Percentiles rank a stretch among this genome's conserved stretches.
Evolutionary conservation across 2,888 invertebrate species (phyloP).

Genomic region (Sceliomorpha sp.): DNA sequence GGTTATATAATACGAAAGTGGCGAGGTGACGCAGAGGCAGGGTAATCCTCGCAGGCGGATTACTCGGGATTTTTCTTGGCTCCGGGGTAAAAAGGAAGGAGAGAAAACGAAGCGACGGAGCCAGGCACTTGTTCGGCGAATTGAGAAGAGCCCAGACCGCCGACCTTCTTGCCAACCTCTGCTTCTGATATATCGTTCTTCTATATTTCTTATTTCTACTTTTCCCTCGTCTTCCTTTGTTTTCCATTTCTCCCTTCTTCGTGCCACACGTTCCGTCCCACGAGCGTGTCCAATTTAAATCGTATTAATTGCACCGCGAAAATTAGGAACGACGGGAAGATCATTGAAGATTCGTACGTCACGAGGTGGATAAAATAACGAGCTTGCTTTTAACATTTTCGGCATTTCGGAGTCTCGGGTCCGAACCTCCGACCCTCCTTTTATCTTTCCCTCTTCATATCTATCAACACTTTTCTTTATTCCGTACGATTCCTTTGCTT

Average conservation of each 20-base stretch:
- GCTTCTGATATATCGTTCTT: conserved; percentile 68
- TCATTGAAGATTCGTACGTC: conserved; percentile 66
- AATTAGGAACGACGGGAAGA: conserved; percentile 32
- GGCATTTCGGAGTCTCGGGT: conserved; percentile 51
- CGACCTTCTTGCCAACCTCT: conserved; percentile 68
- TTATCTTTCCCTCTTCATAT: conserved; percentile 65
- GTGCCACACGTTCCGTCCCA: no score
- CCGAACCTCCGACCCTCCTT: conserved; percentile 47
- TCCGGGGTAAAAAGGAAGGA: conserved; percentile 63
- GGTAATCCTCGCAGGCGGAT: conserved; percentile 76
- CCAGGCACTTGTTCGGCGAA: conserved; percentile 64
- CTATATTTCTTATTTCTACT: conserved; percentile 60
- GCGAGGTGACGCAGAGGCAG: conserved; percentile 62
- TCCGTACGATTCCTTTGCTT: conserved; percentile 54
- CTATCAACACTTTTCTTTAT: conserved; percentile 73
- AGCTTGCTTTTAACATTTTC: conserved; percentile 54
- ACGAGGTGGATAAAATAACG: conserved; percentile 65
- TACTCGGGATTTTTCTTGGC: conserved; percentile 74
- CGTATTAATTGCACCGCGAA: no score
- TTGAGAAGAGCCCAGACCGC: conserved; percentile 64
- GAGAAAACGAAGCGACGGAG: conserved; percentile 61
- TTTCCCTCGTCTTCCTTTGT: conserved; percentile 44
- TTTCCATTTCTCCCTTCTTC: conserved; percentile 48
- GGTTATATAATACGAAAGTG: conserved; percentile 65
- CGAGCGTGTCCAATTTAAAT: no score